Conservation (phyloP, 2,888 invertebrate species). For the Pelosia muscerda region DNA sequence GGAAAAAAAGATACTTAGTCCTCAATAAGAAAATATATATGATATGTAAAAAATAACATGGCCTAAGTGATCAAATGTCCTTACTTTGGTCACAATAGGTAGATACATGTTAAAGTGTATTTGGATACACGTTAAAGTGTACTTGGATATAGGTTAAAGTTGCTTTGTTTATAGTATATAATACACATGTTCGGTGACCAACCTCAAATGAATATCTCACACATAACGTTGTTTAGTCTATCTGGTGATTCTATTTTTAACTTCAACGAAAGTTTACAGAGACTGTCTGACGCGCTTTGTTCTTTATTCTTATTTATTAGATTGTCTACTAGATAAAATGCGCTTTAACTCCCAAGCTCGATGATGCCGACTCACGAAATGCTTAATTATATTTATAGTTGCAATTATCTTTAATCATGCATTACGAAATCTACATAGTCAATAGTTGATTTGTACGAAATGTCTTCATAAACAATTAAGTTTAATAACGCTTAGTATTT, state of each 20-base stretch:
- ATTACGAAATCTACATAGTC: not conserved
- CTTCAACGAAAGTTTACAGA: constrained; percentile 27
- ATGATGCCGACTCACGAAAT: not conserved
- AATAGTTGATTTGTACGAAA: not conserved
- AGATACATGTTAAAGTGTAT: too few relatives aligned
- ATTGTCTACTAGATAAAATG: constrained; percentile 1
- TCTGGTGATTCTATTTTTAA: constrained; percentile 21
- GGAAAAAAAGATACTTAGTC: too few relatives aligned
- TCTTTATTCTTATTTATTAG: constrained; percentile 12
- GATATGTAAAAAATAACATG: too few relatives aligned
- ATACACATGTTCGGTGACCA: constrained; percentile 26
- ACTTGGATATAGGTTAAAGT: not conserved
- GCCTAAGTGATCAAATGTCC: not conserved
- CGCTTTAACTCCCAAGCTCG: not conserved
- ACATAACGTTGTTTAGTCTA: constrained; percentile 25
- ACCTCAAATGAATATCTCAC: constrained; percentile 25
- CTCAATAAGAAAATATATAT: too few relatives aligned
- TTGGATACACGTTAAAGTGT: not conserved
- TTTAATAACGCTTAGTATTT: not conserved
- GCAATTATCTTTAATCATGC: not conserved
- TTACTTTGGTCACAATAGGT: not conserved
- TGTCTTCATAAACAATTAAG: not conserved
- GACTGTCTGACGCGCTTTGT: constrained; percentile 16
- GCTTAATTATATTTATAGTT: not conserved
- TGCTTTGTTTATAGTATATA: constrained; percentile 20